Evolutionary conservation across 2,113 vertebrate genomes (phyloP), one percentile per base, ranked within the genome.

Genomic region (Proteles cristata): DNA sequence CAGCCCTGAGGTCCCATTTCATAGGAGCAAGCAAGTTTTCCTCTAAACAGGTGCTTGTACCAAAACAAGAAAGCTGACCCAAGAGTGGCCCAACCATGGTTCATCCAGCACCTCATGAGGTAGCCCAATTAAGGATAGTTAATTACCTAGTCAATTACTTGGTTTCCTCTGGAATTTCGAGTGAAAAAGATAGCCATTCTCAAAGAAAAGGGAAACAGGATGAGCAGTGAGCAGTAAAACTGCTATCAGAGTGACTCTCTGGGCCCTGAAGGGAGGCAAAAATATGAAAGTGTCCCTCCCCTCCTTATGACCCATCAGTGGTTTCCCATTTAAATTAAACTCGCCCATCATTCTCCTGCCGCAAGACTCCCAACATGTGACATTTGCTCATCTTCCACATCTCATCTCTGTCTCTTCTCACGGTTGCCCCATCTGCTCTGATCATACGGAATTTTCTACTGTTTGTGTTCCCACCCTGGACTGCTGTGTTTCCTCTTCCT

Each of bases 231-330:
- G 25, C 39, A 25, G 9, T n/a, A 88, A 61, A 84, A 11, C 0
- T 84, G 23, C 6, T 15, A 0, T 33, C 35, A 21, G 6, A 63
- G 33, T 53, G 35, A 50, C 33, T 4, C 9, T 43, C 68, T 1
- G 7, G 93, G 45, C 17, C 50, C 48, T 2, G n/a, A 63, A 80
- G 23, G 33, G 45, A 90, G 26, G 33, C 16, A 11, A 66, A 33
- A 33, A 23, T 33, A 28, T 69, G 14, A 25, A 10, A 19, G 19
- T 14, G 9, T 25, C 71, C 68, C 66, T 43, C 6, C 19, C n/a
- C 4, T 7, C 25, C 35, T 58, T 11, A 12, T 4, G 50, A 0
- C 3, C 6, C 35, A 23, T 31, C 25, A 14, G 2, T 11, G 21
- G 8, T 61, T 10, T 25, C 58, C 58, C 58, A 9, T 23, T 25